Base-by-base conservation (phyloP, 2,888 invertebrate species). In the Drosophila bunnanda region DNA sequence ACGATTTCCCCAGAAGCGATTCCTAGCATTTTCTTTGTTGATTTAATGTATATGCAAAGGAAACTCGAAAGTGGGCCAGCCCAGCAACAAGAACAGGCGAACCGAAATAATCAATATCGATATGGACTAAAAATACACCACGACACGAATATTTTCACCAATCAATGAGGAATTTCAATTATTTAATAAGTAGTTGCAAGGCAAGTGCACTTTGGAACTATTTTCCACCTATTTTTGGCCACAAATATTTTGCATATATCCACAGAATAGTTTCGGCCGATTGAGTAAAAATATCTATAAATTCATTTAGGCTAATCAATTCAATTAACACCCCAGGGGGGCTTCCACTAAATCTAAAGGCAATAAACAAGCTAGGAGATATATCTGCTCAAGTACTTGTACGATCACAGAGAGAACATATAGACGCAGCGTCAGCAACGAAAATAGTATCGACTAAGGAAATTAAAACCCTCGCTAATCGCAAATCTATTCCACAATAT, bases 371-470 rank as follows among this genome's bases (percentile, higher is more conserved):
- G 34, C 7, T 48, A 30, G 56, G 52, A 75, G 60, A 65, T 57
- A 69, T 53, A 6, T 39, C 38, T 17, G 67, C 10, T 52, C 15
- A n/a, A 65, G 62, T 48, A 48, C 30, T 79, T 72, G 65, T 76
- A 67, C 70, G 52, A 48, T 48, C 30, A 17, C 17, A 48, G 48
- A 17, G 17, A 43, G 43, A 43, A 58, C 12, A 25, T 50, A 32
- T 32, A 50, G 30, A 56, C 34, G 38, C 38, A 70, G 67, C 88
- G 82, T 87, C 78, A 83, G 82, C 88, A 75, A 71, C 85, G 20
- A 73, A 83, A 83, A 83, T 83, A 87, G 79, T 82, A 72, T 70
- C 36, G 22, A 65, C 50, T 68, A 55, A 58, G 43, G 15, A 32
- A 58, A 52, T 52, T 52, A 69, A 58, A 34, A 28, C 55, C 39